Conservation (phyloP, 2,888 invertebrate genomes). For the Cephus runcator region DNA sequence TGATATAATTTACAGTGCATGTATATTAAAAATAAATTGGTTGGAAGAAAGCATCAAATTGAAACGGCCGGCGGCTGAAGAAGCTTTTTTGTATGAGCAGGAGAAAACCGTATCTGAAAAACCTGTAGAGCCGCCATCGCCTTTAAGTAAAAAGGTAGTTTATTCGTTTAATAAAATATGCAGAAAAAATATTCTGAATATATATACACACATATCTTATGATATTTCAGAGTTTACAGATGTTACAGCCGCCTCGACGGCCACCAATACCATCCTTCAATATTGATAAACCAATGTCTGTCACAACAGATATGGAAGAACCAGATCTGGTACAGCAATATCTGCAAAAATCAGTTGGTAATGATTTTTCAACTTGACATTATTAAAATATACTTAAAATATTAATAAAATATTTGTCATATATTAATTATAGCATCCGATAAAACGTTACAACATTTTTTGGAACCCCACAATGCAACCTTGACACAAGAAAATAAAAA, state of each 20-base stretch:
- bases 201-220: not conserved
- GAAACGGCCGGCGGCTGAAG: constrained; percentile 71
- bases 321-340: constrained; percentile 55
- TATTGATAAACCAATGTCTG: constrained; percentile 15
- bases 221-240: constrained; percentile 66
- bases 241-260: constrained; percentile 63
- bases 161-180: not conserved
- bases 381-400: constrained; percentile 16
- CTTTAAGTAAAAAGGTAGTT: constrained; percentile 71
- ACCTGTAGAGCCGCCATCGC: constrained; percentile 68
- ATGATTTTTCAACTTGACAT: not conserved
- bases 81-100: constrained; percentile 55
- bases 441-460: constrained; percentile 31
- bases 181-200: not conserved
- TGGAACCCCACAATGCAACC: constrained; percentile 18
- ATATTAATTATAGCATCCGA: constrained; percentile 26
- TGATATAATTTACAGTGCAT: constrained; percentile 64
- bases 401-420: constrained; percentile 2
- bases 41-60: constrained; percentile 77
- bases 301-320: constrained; percentile 27
- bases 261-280: constrained; percentile 57
- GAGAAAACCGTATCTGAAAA: constrained; percentile 32
- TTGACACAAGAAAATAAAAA: constrained; percentile 18
- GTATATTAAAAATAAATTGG: constrained; percentile 80
- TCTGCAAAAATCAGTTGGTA: constrained; percentile 38